Percentiles rank a stretch among this genome's conserved stretches.
Conservation (phyloP, 2,797 vertebrate species). For the Bradypodion pumilum region DNA sequence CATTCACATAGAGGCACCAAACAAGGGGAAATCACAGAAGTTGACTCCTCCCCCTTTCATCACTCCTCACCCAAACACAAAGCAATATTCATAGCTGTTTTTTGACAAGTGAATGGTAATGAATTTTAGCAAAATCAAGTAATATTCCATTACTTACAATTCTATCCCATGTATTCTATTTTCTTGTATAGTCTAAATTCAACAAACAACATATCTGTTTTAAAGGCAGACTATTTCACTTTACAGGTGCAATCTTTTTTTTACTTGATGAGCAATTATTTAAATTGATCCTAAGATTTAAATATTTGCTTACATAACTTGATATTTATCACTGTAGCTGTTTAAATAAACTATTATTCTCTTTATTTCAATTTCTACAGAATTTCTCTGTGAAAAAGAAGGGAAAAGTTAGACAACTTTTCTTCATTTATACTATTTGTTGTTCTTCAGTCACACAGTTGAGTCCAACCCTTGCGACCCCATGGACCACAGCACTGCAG, state of each 20-base stretch:
- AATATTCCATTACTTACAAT: conserved; percentile 22
- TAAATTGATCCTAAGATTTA: conserved; percentile 30
- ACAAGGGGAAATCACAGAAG: no score
- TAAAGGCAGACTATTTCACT: conserved; percentile 44
- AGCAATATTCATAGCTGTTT: no score
- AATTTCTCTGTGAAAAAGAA: conserved; percentile 29
- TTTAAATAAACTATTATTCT: conserved; percentile 12
- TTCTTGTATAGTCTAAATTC: conserved; percentile 11
- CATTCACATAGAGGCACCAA: no score
- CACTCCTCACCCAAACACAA: no score
- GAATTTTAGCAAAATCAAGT: conserved; percentile 23
- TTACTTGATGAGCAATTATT: conserved; percentile 39
- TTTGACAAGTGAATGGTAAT: no score
- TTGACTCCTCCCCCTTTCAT: no score
- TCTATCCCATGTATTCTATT: conserved; percentile 9
- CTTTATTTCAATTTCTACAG: conserved; percentile 18
- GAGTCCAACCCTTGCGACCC: no score
- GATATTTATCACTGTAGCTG: conserved; percentile 10
- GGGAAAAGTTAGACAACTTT: not conserved
- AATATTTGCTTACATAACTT: conserved; percentile 41
- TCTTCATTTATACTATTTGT: not conserved
- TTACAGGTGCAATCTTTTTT: conserved; percentile 51
- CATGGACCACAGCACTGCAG: no score
- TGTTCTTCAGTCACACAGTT: no score
- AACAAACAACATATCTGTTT: conserved; percentile 48